phyloP scores from a whole-genome alignment of 2,888 invertebrate species.

The Pristionchus maxplancki region DNA sequence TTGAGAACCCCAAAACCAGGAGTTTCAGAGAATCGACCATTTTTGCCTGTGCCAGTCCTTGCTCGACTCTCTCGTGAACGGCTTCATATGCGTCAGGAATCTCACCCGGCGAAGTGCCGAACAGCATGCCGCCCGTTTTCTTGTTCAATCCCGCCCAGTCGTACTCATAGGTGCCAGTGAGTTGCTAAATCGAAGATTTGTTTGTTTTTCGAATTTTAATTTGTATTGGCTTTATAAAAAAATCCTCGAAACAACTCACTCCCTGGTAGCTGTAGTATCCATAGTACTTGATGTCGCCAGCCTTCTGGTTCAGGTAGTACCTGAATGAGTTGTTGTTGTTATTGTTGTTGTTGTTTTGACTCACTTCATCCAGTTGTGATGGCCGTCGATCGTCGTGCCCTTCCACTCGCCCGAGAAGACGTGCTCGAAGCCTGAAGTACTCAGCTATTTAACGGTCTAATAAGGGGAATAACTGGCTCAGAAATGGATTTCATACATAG shows the following conservation, averaged over 20 bases:
- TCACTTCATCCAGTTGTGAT: constrained; percentile 66
- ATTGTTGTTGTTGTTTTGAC: not conserved
- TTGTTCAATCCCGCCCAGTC: constrained; percentile 70
- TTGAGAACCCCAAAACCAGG: too few relatives aligned
- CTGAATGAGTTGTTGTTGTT: not conserved
- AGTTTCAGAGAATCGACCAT: too few relatives aligned
- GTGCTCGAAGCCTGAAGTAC: constrained; percentile 74
- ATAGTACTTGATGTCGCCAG: constrained; percentile 73
- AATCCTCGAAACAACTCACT: constrained; percentile 54
- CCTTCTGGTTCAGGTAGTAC: constrained; percentile 74
- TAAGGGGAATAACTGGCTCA: too few relatives aligned
- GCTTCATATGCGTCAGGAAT: not conserved
- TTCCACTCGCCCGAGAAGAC: constrained; percentile 76
- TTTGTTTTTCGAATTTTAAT: too few relatives aligned
- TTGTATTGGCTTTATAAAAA: too few relatives aligned
- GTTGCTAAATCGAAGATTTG: constrained; percentile 53
- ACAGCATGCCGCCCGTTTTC: constrained; percentile 74
- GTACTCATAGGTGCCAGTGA: constrained; percentile 76
- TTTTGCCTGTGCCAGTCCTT: too few relatives aligned
- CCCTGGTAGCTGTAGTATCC: constrained; percentile 72
- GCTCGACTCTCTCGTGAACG: too few relatives aligned
- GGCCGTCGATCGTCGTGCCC: constrained; percentile 68
- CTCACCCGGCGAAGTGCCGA: constrained; percentile 74
- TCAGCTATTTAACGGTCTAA: not conserved
- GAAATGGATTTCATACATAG: too few relatives aligned